phyloP scores from a whole-genome alignment of 2,113 vertebrate species.

The Nannobrachium achirus region DNA sequence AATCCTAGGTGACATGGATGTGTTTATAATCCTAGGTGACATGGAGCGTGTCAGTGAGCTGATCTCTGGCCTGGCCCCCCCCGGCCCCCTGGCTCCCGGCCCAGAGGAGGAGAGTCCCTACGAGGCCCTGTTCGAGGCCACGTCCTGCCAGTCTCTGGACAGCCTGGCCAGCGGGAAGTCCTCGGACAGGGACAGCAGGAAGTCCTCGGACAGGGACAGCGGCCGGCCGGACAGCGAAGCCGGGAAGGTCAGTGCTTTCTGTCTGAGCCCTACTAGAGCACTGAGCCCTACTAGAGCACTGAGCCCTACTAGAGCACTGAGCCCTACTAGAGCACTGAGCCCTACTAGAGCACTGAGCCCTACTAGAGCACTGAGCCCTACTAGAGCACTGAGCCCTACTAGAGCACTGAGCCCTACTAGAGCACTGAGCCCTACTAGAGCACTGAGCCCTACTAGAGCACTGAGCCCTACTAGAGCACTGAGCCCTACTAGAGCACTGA shows the following conservation, averaged over 20 bases:
- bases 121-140: constrained; percentile 91
- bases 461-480: constrained; percentile 63
- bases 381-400: constrained; percentile 67
- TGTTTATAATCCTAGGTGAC: constrained; percentile 70
- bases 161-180: constrained; percentile 92
- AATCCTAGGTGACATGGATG: constrained; percentile 69
- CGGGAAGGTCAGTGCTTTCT: constrained; percentile 68
- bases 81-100: constrained; percentile 65
- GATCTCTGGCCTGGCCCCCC: constrained; percentile 81
- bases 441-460: constrained; percentile 63
- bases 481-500: constrained; percentile 63
- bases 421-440: constrained; percentile 67
- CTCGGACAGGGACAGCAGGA: constrained; percentile 92
- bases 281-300: constrained; percentile 63
- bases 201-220: constrained; percentile 91
- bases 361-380: constrained; percentile 67
- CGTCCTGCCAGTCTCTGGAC: constrained; percentile 94
- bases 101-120: constrained; percentile 91
- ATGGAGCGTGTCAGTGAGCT: constrained; percentile 86
- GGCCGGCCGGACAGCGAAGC: constrained; percentile 84
- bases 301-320: constrained; percentile 63
- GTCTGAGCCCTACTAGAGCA: constrained; percentile 63
- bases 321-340: constrained; percentile 62
- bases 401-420: constrained; percentile 69
- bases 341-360: constrained; percentile 64